Evolutionary conservation across 2,888 invertebrate species (phyloP).

Genomic region (Tuberolachnus salignus): DNA sequence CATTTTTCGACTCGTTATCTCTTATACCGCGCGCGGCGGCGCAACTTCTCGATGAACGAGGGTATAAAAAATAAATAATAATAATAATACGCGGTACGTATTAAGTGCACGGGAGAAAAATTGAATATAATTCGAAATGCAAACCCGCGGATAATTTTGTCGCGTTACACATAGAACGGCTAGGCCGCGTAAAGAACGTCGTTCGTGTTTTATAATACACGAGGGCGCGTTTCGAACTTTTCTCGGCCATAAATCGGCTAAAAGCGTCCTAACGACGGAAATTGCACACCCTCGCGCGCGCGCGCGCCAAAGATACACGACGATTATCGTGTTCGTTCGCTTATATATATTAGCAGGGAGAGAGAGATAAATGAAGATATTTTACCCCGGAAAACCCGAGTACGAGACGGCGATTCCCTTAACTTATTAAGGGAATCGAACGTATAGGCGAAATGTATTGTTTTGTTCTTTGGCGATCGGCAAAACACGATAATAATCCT

Average conservation of each 20-base stretch:
- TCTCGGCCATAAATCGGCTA: constrained; percentile 53
- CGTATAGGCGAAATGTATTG: not conserved
- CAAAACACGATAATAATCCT: constrained; percentile 40
- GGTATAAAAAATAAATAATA: not conserved
- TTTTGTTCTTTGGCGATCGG: constrained; percentile 49
- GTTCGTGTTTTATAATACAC: no score
- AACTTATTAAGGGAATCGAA: constrained; percentile 37
- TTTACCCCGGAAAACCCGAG: constrained; percentile 24
- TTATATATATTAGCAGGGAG: constrained; percentile 11
- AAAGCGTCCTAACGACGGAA: constrained; percentile 52
- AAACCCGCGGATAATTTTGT: not conserved
- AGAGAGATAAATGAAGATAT: no score
- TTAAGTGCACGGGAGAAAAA: not conserved
- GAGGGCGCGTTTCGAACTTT: constrained; percentile 43
- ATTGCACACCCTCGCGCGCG: constrained; percentile 32
- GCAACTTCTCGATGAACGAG: not conserved
- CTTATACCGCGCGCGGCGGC: not conserved
- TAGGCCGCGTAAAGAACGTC: no score
- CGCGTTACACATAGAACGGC: constrained; percentile 2
- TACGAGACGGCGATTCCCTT: constrained; percentile 16
- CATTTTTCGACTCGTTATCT: constrained; percentile 31
- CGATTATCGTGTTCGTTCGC: constrained; percentile 26
- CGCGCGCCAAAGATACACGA: constrained; percentile 7
- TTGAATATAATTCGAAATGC: no score
- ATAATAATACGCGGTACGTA: no score